Percentiles rank a stretch among this genome's conserved stretches.
Evolutionary conservation across 2,113 vertebrate genomes (phyloP).

Genomic region (Phoenicopterus ruber): DNA sequence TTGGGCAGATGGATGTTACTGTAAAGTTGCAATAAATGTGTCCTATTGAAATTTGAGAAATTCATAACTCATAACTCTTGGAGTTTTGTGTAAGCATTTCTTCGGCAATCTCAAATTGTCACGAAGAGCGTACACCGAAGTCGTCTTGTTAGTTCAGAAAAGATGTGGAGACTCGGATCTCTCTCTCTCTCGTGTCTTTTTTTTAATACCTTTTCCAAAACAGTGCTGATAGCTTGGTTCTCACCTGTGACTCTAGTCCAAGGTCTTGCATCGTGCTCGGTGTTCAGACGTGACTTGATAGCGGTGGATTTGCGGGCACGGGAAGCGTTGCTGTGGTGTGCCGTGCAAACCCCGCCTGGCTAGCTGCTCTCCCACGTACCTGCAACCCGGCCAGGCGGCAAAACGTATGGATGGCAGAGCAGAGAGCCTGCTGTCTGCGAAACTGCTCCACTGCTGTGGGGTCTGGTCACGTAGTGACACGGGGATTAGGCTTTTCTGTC

Average conservation of each 20-base stretch:
- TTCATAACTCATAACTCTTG: not conserved
- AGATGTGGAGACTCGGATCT: not conserved
- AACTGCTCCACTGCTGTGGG: not conserved
- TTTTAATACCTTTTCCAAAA: not conserved
- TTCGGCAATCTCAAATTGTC: not conserved
- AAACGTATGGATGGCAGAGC: not conserved
- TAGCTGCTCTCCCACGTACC: not conserved
- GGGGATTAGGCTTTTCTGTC: not conserved
- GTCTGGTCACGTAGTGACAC: not conserved
- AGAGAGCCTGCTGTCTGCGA: not conserved
- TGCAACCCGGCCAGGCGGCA: not conserved
- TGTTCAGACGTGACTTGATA: not conserved
- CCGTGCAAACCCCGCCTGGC: not conserved
- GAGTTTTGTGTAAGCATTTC: not conserved
- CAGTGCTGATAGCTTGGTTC: not conserved
- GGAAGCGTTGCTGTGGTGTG: not conserved
- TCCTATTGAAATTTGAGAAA: not conserved
- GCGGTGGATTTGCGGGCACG: not conserved
- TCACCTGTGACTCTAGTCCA: not conserved
- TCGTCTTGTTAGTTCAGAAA: not conserved
- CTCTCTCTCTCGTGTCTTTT: not conserved
- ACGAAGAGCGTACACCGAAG: not conserved
- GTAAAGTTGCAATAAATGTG: not conserved
- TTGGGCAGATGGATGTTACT: not conserved
- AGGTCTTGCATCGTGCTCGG: not conserved